Base-by-base conservation (phyloP, 2,113 vertebrate genomes). In the Girardinichthys multiradiatus region DNA sequence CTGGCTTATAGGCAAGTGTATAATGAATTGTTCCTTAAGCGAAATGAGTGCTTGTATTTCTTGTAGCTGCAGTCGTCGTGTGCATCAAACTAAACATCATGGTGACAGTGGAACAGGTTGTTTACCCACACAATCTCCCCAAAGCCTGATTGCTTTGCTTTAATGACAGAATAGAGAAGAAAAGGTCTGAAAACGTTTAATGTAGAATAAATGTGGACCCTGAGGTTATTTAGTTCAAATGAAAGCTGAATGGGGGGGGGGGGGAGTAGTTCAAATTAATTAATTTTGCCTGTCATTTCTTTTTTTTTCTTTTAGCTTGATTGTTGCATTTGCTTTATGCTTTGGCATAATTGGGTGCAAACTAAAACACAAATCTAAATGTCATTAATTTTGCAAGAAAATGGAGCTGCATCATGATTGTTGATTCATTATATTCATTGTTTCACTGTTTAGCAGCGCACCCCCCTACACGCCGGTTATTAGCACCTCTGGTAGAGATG, bases 171-270 rank as follows among this genome's bases (percentile, higher is more conserved):
- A 70, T 57, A 61, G 66, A 76, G 79, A 57, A 74, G 66, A 75
- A 68, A 81, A 82, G 12, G 64, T 65, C 54, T 76, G 29, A 79
- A 28, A 78, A 72, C 57, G 64, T 77, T 60, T 42, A 28, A 72
- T 60, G 28, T 72, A 33, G 19, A 73, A 75, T 60, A 69, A 63
- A 80, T 82, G 77, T 76, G 68, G 48, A 70, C 72, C 84, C 72
- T 13, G 37, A 69, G 82, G 81, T 80, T 83, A 71, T 89, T 81
- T 71, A 85, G 79, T 79, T 87, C 45, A 72, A 76, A 83, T 85
- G 30, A 66, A 78, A 88, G 70, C 68, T 64, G 66, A 19, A 5
- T 39, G 8, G 24, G 48, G 21, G 48, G 67, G 2, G 7, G 66
- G 76, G 64, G 57, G 68, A 76, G 28, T 66, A 76, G 63, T 80